These are phyloP conservation scores for Dysmachus trigonus DNA, from an alignment of 2,888 invertebrate species.

Conservation along the genomic window DNA sequence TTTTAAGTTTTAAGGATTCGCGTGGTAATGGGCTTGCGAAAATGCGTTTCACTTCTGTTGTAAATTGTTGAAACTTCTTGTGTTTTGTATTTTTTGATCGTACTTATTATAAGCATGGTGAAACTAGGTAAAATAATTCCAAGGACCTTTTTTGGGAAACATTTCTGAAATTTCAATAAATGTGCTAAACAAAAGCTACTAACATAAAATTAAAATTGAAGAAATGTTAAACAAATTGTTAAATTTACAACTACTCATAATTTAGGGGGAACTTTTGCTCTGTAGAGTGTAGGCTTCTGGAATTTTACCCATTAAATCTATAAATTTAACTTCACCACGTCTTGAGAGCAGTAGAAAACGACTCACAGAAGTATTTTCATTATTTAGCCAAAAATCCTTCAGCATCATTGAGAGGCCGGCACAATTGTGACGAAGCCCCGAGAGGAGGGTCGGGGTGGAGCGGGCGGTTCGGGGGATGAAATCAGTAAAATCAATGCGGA, in stretches of 20 bases:
- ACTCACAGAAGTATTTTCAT: background rate
- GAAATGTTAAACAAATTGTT: background rate
- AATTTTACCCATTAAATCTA: background rate
- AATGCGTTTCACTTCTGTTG: too few relatives aligned
- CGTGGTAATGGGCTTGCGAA: too few relatives aligned
- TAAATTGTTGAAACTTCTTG: too few relatives aligned
- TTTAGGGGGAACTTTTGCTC: background rate
- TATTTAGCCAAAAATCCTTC: background rate
- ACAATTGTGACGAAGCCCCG: background rate
- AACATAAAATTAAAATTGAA: background rate
- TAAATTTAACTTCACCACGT: background rate
- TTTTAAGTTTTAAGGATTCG: too few relatives aligned
- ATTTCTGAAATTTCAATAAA: background rate
- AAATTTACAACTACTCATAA: background rate
- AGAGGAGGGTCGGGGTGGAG: background rate
- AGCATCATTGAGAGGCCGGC: background rate
- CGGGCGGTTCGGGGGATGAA: background rate
- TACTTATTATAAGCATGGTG: too few relatives aligned
- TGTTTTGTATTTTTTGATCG: too few relatives aligned
- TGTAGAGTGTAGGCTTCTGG: background rate
- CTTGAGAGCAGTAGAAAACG: background rate
- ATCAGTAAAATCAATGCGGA: slow-evolving; percentile 35
- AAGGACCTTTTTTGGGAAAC: background rate
- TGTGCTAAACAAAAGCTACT: background rate
- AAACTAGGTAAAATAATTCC: too few relatives aligned